Base-by-base conservation (phyloP, 2,888 invertebrate genomes). In the Bombylius major region DNA sequence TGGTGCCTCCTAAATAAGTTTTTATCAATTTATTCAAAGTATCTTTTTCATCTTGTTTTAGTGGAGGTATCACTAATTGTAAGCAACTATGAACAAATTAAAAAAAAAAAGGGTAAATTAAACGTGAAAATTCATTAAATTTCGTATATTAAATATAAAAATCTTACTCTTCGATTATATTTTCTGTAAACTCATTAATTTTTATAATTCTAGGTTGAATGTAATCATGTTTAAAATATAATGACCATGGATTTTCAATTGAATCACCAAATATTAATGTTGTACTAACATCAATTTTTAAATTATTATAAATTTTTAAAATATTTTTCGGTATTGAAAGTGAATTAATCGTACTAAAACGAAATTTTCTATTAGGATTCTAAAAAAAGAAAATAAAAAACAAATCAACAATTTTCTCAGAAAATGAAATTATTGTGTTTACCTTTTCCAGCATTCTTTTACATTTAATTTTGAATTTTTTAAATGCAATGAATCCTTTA, bases 221-320 rank as follows among this genome's bases (percentile, higher is more conserved):
- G 56, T 69, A 72, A 5, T 62, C 59, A 1, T 59, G 61, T 4
- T 65, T 67, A 51, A 73, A 70, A 11, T 62, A 65, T 64, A 70
- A 68, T 9, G 64, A 64, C 61, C 67, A 67, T 12, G 66, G 71
- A 4, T 68, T 65, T 4, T 67, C 68, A 32, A 62, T 59, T 42
- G 66, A 65, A 47, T 70, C 69, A 1, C 70, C 71, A 58, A 73
- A 70, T 14, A 73, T 59, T 13, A 72, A 58, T 1, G 69, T 70
- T 8, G 62, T 58, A 4, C 65, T 62, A 42, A 62, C 56, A 60
- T 72, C 68, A 1, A 69, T 65, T 2, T 66, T 67, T 42, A 60
- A 39, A 1, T 68, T 66, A 4, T 65, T 59, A 6, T 70, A 64
- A 23, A 69, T 60, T 34, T 60, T 59, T 0, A 62, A 61, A 14